Evolutionary conservation across 2,888 invertebrate genomes (phyloP).

Genomic region (Criorhina ranunculi): DNA sequence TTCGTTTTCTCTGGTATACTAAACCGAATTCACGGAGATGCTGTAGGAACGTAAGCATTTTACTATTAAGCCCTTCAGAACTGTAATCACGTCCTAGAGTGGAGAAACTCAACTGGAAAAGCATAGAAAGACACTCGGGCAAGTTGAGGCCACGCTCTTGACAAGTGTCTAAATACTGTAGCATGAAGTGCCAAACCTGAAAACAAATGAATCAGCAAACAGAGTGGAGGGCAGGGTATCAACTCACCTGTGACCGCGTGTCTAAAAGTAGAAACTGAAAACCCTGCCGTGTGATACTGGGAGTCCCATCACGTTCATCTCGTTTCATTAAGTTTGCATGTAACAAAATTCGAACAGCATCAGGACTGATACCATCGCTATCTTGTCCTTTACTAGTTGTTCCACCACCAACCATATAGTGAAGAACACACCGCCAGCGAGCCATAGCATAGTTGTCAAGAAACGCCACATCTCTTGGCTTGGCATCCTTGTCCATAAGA

Average conservation of each 20-base stretch:
- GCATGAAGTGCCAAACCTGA: constrained; percentile 96
- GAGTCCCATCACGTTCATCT: constrained; percentile 89
- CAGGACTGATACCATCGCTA: constrained; percentile 95
- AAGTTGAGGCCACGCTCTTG: constrained; percentile 93
- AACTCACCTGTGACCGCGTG: constrained; percentile 88
- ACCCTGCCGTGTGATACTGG: constrained; percentile 96
- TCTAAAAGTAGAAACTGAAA: constrained; percentile 98
- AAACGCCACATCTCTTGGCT: constrained; percentile 93
- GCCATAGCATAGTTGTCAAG: constrained; percentile 96
- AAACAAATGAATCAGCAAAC: neutral
- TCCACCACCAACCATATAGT: constrained; percentile 96
- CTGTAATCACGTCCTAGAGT: constrained; percentile 98
- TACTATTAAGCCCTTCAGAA: constrained; percentile 95
- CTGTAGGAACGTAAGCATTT: constrained; percentile 95
- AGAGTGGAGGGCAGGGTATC: too few species aligned
- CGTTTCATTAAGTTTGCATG: constrained; percentile 96
- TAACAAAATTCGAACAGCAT: constrained; percentile 96
- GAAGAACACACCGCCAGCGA: constrained; percentile 98
- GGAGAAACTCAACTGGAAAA: constrained; percentile 98
- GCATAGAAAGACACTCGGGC: constrained; percentile 96
- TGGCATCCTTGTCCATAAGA: constrained; percentile 92
- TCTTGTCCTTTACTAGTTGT: constrained; percentile 86
- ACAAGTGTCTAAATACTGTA: constrained; percentile 97
- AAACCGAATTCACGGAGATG: constrained; percentile 98
- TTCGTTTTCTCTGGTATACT: constrained; percentile 97